phyloP scores from a whole-genome alignment of 1,140 invertebrate genomes.

The Elymnias hypermnestra region DNA sequence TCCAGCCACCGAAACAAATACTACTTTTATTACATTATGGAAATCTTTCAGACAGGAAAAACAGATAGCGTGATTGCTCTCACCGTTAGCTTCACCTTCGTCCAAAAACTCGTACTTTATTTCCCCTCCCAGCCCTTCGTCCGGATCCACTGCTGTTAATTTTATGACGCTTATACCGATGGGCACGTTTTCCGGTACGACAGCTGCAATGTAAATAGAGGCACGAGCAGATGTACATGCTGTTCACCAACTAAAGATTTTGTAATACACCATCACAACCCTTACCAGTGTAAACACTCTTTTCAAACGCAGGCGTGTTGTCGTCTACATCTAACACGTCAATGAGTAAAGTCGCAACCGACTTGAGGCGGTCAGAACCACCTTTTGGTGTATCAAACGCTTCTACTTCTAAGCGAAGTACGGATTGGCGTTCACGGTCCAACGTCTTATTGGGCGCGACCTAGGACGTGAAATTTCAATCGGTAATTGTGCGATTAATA shows the following conservation, averaged over 20 bases:
- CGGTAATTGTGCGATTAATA: background rate
- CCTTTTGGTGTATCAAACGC: slow-evolving; percentile 85
- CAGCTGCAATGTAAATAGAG: too few relatives aligned
- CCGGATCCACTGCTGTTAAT: slow-evolving; percentile 88
- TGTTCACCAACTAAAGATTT: too few relatives aligned
- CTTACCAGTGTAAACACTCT: slow-evolving; percentile 62
- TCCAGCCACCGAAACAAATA: too few relatives aligned
- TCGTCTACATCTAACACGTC: slow-evolving; percentile 90
- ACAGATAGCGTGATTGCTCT: too few relatives aligned
- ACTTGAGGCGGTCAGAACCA: slow-evolving; percentile 78
- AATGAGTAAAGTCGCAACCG: slow-evolving; percentile 79
- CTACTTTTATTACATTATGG: too few relatives aligned
- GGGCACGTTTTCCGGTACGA: slow-evolving; percentile 85
- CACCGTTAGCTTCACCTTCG: slow-evolving; percentile 83
- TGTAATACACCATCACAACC: too few relatives aligned
- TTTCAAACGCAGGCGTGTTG: slow-evolving; percentile 80
- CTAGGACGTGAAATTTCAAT: slow-evolving; percentile 39
- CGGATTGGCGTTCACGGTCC: slow-evolving; percentile 85
- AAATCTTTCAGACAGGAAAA: too few relatives aligned
- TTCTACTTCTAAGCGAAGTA: slow-evolving; percentile 81
- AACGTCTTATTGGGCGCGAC: slow-evolving; percentile 82
- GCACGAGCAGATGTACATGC: too few relatives aligned
- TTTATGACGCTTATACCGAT: slow-evolving; percentile 81
- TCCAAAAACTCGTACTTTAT: slow-evolving; percentile 83
- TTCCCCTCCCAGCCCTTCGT: slow-evolving; percentile 82